Conservation (phyloP, 2,888 invertebrate genomes). For the Ditylenchus weischeri region DNA sequence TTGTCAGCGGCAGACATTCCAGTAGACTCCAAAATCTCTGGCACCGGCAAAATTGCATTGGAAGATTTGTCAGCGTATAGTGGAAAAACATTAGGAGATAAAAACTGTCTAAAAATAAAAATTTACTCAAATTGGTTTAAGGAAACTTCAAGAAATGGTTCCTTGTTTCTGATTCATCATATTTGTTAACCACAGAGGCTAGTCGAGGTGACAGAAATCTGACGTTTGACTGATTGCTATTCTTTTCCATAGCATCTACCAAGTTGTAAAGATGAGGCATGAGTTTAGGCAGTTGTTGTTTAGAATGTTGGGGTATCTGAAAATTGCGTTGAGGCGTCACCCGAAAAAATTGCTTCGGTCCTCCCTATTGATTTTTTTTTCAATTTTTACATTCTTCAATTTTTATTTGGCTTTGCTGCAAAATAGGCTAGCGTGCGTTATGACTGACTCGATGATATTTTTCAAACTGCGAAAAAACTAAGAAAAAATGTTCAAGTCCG, state of each 20-base stretch:
- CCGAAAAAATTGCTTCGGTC: no score
- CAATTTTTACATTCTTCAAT: no score
- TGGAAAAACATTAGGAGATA: slow-evolving; percentile 45
- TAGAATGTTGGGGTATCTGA: slow-evolving; percentile 23
- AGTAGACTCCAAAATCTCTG: slow-evolving; percentile 36
- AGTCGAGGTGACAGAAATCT: slow-evolving; percentile 45
- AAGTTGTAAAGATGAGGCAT: slow-evolving; percentile 33
- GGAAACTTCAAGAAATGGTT: not conserved
- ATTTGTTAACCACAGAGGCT: slow-evolving; percentile 41
- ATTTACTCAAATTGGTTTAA: slow-evolving; percentile 21
- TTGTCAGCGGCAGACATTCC: slow-evolving; percentile 36
- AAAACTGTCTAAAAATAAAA: slow-evolving; percentile 40
- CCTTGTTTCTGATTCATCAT: slow-evolving; percentile 30
- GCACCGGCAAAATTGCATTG: slow-evolving; percentile 37
- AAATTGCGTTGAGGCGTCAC: no score
- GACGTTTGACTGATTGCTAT: slow-evolving; percentile 38
- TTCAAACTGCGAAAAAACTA: no score
- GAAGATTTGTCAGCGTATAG: slow-evolving; percentile 42
- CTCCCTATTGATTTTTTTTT: no score
- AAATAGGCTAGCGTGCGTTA: no score
- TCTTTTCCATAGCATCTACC: slow-evolving; percentile 38
- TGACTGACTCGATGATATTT: no score
- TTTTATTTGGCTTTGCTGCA: no score
- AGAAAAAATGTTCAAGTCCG: no score
- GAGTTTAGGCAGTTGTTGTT: slow-evolving; percentile 26